Evolutionary conservation across 2,113 vertebrate genomes (phyloP).

Genomic region (Leucopternis melanops): DNA sequence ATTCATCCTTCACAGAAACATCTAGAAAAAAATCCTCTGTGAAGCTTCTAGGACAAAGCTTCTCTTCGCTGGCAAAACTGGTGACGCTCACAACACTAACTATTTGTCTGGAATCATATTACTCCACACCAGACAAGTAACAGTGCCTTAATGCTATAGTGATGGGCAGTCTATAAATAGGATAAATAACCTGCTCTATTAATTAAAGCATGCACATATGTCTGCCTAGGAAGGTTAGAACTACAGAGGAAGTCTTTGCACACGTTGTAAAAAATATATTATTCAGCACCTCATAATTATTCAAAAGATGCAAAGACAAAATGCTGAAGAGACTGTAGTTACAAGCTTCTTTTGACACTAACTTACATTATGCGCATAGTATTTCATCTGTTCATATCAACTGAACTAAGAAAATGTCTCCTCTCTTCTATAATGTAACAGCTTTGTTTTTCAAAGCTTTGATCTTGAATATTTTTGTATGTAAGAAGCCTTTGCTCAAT

Average conservation of each 20-base stretch:
- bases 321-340: not conserved
- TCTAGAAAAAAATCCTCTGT: not conserved
- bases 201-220: not conserved
- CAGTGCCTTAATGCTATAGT: not conserved
- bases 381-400: not conserved
- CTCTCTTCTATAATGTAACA: not conserved
- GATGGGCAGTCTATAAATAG: not conserved
- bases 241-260: not conserved
- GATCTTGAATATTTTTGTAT: not conserved
- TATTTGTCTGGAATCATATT: not conserved
- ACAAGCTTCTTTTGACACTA: slow-evolving; percentile 7
- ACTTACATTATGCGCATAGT: not conserved
- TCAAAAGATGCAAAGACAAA: not conserved
- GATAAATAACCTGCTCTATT: not conserved
- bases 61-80: not conserved
- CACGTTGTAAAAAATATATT: not conserved
- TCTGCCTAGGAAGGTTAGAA: not conserved
- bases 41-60: not conserved
- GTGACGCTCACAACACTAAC: not conserved
- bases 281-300: slow-evolving; percentile 2
- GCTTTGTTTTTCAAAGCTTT: slow-evolving; percentile 25
- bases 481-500: slow-evolving; percentile 12
- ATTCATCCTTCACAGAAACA: not conserved
- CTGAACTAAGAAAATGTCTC: not conserved
- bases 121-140: not conserved